Evolutionary conservation across 2,797 vertebrate genomes (phyloP), one percentile per base, ranked within the genome.

Genomic region (Myripristis murdjan): DNA sequence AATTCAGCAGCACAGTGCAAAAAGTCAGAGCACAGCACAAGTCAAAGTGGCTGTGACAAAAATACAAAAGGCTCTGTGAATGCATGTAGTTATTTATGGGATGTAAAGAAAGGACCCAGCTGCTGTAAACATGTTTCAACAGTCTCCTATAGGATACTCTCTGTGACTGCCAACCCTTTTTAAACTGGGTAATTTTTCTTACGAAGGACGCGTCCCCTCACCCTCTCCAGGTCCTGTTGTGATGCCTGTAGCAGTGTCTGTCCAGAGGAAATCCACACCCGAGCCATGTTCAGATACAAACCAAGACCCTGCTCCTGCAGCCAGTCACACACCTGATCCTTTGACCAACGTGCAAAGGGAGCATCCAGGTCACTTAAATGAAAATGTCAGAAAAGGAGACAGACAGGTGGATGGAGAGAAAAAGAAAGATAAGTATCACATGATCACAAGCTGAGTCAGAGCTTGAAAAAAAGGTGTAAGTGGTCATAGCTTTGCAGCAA

Each of bases 241-340:
- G 98, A 99, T 55, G 98, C 98, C 86, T 99, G 97, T 47, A 99
- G 91, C 41, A 99, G 96, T 0, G 98, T 99, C 85, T 99, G 98
- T 46, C 98, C 98, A 4, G 97, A 98, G 14, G 93, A 90, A 85
- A 99, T 96, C 98, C 98, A 99, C 20, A 94, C 95, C 53, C 95
- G 96, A 70, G 96, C 96, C 71, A 94, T 94, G 82, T 81, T 95
- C 56, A 97, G 93, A 23, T 99, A 98, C 15, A 96, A 94, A 1
- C 97, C 97, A 28, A 99, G 87, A 10, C 98, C 98, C 85, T 99
- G 98, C 8, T 96, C 97, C 79, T 97, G 95, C 22, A 99, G 95
- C 98, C 98, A 99, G 60, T 85, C 94, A 82, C 97, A 99, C 70
- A 99, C 98, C 88, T 99, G 97, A 39, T 98, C 97, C 82, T 96